Base-by-base conservation (phyloP, 1,140 invertebrate genomes). In the Bombus sylvicola region DNA sequence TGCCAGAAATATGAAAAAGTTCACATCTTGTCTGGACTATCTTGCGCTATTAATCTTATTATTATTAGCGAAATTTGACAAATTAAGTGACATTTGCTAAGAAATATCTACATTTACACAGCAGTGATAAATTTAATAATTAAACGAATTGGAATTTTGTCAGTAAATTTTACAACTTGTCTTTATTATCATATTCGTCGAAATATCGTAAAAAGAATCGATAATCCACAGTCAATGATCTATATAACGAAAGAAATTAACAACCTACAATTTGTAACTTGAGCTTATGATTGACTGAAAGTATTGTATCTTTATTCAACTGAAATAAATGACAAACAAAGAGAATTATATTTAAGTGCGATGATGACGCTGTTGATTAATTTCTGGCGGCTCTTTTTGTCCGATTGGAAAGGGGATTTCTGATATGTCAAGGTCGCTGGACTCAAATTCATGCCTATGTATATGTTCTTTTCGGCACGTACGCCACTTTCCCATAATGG, bases 401-500 rank as follows among this genome's bases (percentile, higher is more conserved):
- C 22, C 6, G 47, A 66, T 73, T 43, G n/a, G 77, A 75, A 81
- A 85, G 69, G 78, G n/a, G 37, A 85, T 68, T 85, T 85, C 3
- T 73, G 71, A 74, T 85, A 68, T 28, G 69, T 59, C 83, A 85
- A 85, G 83, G 84, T 74, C 41, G 71, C 5, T 31, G 28, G 34
- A 85, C 12, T 15, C 12, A 15, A 31, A 12, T 31, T 18, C 68
- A 47, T 72, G 37, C 53, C 22, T 39, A 28, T 25, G 22, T 15
- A 25, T 34, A 6, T 74, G 43, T 12, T 22, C 47, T 34, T 81
- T 81, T 81, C 12, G 78, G 71, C 83, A 85, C 77, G 83, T 85
- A 85, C 31, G 83, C 83, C 69, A 66, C 77, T 81, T 81, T 74
- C 43, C 34, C 57, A 41, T 68, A 53, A 31, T n/a, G 22, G 4